phyloP scores from a whole-genome alignment of 2,113 vertebrate genomes.

The Tragulus kanchil region DNA sequence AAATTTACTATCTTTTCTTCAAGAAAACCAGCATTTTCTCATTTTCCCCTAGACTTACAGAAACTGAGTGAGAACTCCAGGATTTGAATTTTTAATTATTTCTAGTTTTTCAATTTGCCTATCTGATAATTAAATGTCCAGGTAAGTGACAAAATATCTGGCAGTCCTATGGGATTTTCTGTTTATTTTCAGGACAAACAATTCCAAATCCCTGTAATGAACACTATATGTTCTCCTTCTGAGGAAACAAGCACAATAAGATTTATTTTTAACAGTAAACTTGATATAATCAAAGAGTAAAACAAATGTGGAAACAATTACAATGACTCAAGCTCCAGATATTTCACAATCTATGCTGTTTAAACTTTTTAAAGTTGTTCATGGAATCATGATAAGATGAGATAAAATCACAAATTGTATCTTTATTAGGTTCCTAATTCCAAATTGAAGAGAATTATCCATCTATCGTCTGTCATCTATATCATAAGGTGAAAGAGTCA shows the following conservation, averaged over 20 bases:
- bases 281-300: neutral
- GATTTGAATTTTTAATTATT: neutral
- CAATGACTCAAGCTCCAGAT: neutral
- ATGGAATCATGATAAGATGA: slow-evolving; percentile 7
- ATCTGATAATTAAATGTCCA: neutral
- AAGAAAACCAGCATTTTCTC: neutral
- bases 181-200: neutral
- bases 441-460: neutral
- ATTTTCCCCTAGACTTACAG: neutral
- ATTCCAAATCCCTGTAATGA: neutral
- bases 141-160: slow-evolving; percentile 16
- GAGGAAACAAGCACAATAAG: neutral
- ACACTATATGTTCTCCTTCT: neutral
- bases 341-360: neutral
- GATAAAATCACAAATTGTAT: neutral
- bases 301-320: neutral
- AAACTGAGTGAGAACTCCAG: neutral
- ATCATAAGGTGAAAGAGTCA: neutral
- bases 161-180: neutral
- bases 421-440: neutral
- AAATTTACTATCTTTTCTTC: neutral
- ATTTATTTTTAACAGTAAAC: neutral
- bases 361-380: neutral
- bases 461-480: neutral
- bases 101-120: neutral